Percentiles rank a stretch among this genome's conserved stretches.
phyloP scores from a whole-genome alignment of 2,888 invertebrate genomes.

The Lycophotia porphyrea region DNA sequence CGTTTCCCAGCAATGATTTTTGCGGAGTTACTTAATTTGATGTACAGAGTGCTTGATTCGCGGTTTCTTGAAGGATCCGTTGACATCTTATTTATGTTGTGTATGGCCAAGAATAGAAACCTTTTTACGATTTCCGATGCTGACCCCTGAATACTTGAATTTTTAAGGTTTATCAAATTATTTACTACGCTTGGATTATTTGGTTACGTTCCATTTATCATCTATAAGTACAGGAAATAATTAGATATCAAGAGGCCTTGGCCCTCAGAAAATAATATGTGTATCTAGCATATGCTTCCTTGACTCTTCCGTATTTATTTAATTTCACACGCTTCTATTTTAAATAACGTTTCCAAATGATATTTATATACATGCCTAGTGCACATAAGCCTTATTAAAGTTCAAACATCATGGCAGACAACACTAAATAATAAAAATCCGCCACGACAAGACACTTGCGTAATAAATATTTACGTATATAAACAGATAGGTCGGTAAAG shows the following conservation, averaged over 20 bases:
- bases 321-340: background rate
- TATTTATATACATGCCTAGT: background rate
- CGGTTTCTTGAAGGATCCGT: too few species aligned
- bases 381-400: constrained; percentile 34
- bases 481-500: background rate
- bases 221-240: constrained; percentile 5
- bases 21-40: too few species aligned
- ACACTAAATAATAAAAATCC: constrained; percentile 42
- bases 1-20: too few species aligned
- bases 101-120: background rate
- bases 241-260: background rate
- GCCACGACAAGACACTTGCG: constrained; percentile 14
- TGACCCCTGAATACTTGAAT: background rate
- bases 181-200: background rate
- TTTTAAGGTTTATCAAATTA: background rate
- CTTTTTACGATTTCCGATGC: background rate
- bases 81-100: background rate
- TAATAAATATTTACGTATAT: constrained; percentile 22
- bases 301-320: background rate
- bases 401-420: constrained; percentile 42
- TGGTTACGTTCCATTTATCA: background rate
- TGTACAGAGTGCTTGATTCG: too few species aligned
- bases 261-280: background rate
- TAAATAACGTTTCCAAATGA: background rate
- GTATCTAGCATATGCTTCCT: background rate